phyloP scores from a whole-genome alignment of 2,888 invertebrate genomes.

The Pollenia griseotomentosa region DNA sequence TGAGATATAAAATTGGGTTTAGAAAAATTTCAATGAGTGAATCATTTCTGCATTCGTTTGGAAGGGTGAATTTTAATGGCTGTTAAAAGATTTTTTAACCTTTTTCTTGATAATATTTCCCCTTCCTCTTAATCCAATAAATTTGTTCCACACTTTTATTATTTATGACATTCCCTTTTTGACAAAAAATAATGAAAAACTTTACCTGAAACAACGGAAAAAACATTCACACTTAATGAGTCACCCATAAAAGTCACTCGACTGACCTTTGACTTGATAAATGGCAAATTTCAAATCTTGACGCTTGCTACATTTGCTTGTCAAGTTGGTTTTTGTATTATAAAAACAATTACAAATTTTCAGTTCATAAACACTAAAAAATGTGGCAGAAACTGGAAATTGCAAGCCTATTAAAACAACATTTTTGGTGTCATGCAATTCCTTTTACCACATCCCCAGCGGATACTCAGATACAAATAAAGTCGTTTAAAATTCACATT shows the following conservation, averaged over 20 bases:
- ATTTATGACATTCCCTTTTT: constrained; percentile 18
- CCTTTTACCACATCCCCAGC: constrained; percentile 52
- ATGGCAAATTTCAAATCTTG: constrained; percentile 45
- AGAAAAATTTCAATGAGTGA: no score
- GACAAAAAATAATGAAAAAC: neutral
- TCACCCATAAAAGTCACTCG: constrained; percentile 38
- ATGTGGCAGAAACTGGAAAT: constrained; percentile 43
- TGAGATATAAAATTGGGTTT: no score
- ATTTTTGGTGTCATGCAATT: constrained; percentile 62
- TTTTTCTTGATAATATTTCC: neutral
- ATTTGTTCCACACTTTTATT: neutral
- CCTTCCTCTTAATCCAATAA: neutral
- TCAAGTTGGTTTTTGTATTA: constrained; percentile 14
- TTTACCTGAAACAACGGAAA: constrained; percentile 23
- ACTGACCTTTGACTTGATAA: constrained; percentile 43
- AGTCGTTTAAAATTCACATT: constrained; percentile 30
- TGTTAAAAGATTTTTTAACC: neutral
- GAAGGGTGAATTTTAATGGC: neutral
- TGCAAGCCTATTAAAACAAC: constrained; percentile 62
- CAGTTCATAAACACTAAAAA: constrained; percentile 42
- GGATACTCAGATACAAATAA: constrained; percentile 19
- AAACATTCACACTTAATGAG: constrained; percentile 47
- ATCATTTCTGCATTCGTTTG: no score
- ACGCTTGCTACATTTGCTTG: constrained; percentile 16
- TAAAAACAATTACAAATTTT: constrained; percentile 32